Base-by-base conservation (phyloP, 2,797 vertebrate species). In the Sebastes trivittatus region DNA sequence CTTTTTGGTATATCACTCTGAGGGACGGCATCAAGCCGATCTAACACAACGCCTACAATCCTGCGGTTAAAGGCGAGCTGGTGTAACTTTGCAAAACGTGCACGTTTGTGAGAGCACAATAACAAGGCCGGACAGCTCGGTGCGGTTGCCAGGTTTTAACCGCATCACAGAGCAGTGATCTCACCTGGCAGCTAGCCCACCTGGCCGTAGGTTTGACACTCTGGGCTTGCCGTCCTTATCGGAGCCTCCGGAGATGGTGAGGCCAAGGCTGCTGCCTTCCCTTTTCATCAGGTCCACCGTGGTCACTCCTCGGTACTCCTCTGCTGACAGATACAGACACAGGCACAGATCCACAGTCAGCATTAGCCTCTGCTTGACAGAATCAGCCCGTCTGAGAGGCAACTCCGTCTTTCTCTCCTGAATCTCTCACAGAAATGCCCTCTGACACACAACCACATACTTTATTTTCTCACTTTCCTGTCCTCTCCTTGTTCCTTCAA, bases 171-270 rank as follows among this genome's bases (percentile, higher is more conserved):
- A 87, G 85, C 85, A 80, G 70, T 87, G 80, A 90, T 88, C 96
- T 98, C 90, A 99, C 98, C 98, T 98, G 94, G 97, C 97, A 49
- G 98, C 98, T 18, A 99, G 95, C 65, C 98, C 98, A 85, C 98
- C 98, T 0, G 97, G 96, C 84, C 98, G 96, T 72, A 99, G 95
- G 93, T 98, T 99, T 84, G 98, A 99, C 85, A 99, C 98, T 90
- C 97, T 94, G 61, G 98, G 98, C 89, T 97, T 99, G 85, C 98
- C 97, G 3, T 99, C 98, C 94, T 99, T 99, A 93, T 99, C 98
- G 0, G 98, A 99, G 42, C 98, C 98, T 61, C 98, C 98, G 0
- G 98, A 99, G 91, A 99, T 97, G 75, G 98, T 99, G 90, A 99
- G 96, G 59, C 98, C 98, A 0, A 99, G 96, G 20, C 97, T 98